Base-by-base conservation (phyloP, 2,797 vertebrate species). In the Clangula hyemalis region DNA sequence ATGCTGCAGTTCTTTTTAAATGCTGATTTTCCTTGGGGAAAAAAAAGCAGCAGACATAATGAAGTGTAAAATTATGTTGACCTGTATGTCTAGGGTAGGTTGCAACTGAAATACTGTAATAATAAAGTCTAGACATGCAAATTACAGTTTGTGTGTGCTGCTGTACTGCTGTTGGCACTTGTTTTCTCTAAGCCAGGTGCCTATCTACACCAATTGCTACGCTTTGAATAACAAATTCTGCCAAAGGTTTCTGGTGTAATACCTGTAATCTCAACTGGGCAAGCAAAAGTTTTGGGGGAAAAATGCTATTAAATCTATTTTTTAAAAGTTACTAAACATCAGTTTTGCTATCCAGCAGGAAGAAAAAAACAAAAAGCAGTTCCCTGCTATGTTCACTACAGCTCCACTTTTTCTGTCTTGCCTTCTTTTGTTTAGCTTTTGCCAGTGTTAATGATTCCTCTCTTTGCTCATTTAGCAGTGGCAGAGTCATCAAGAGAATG, bases 111-210 rank as follows among this genome's bases (percentile, higher is more conserved):
- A 43, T 74, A 73, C 43, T 89, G 61, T 91, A 91, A 94, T 89
- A 94, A 80, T 75, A 19, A 91, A 91, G 95, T 92, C 92, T 92
- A 94, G 87, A 96, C 66, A 5, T 80, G 84, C 41, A 94, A 87
- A 92, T 92, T 83, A 41, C 54, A 83, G 92, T 76, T 64, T 60
- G 39, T 18, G 43, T 71, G 73, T 71, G 61, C 58, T 28, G 58
- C 8, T 93, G 15, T 14, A 34, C 57, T 74, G 81, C 54, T 89
- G 49, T 60, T 89, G 62, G 72, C 43, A 21, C 45, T 80, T 87
- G 72, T 69, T 89, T 86, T 58, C 61, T 69, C n/a, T 78, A 62
- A 94, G 75, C 70, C 77, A 83, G 87, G 80, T 89, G 61, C 60
- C 45, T 58, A 13, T 28, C 78, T 77, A 45, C 22, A 41, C 68